Percentiles rank a stretch among this genome's conserved stretches.
phyloP scores from a whole-genome alignment of 2,113 vertebrate species.

The Morone chrysops region DNA sequence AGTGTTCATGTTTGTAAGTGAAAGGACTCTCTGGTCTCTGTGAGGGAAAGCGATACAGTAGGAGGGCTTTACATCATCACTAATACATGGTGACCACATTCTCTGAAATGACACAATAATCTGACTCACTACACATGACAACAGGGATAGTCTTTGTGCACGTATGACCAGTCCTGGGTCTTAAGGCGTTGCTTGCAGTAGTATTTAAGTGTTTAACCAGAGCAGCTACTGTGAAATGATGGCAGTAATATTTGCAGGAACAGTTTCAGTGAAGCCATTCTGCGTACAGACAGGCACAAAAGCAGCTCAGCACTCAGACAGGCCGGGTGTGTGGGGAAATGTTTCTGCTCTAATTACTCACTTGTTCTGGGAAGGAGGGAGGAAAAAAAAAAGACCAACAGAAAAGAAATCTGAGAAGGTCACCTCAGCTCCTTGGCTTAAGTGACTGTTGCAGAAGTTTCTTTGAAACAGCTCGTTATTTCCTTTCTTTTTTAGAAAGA shows the following conservation, averaged over 20 bases:
- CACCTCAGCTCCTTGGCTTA: constrained; percentile 69
- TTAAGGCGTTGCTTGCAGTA: constrained; percentile 10
- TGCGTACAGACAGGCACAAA: constrained; percentile 33
- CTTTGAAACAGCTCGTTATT: constrained; percentile 20
- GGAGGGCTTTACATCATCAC: background rate
- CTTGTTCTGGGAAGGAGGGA: constrained; percentile 72
- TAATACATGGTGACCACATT: constrained; percentile 24
- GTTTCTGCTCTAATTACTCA: constrained; percentile 81
- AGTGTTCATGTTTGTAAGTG: constrained; percentile 5
- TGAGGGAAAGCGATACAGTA: background rate
- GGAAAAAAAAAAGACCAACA: constrained; percentile 22
- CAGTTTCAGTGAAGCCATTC: constrained; percentile 38
- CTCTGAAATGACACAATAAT: constrained; percentile 40
- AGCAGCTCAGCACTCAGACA: constrained; percentile 52
- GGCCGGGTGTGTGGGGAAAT: constrained; percentile 62
- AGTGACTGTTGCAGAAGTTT: constrained; percentile 64
- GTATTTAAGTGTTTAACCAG: background rate
- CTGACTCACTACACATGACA: constrained; percentile 35
- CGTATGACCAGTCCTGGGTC: constrained; percentile 17
- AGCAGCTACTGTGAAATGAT: constrained; percentile 21
- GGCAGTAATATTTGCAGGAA: constrained; percentile 18
- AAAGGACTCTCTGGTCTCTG: constrained; percentile 17
- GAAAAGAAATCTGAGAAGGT: constrained; percentile 79
- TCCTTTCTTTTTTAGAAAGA: constrained; percentile 16
- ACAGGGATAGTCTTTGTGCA: constrained; percentile 16